These are phyloP conservation scores for Bombus consobrinus DNA, from an alignment of 1,140 invertebrate genomes.

Conservation along the genomic window DNA sequence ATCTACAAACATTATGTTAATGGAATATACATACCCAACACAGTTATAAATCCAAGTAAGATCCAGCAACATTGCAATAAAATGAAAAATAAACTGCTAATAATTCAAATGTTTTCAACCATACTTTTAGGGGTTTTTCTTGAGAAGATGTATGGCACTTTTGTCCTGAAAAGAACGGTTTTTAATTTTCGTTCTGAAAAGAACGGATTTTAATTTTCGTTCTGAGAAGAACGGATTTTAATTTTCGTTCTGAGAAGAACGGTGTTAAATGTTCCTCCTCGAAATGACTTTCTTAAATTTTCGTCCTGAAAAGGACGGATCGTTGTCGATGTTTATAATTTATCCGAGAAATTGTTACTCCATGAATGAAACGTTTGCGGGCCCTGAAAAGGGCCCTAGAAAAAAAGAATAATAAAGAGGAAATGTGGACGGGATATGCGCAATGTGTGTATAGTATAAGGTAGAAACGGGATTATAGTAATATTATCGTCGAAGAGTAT, in stretches of 20 bases:
- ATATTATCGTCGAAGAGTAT: constrained; percentile 25
- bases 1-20: not conserved
- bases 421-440: constrained; percentile 48
- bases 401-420: constrained; percentile 51
- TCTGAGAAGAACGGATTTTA: not conserved
- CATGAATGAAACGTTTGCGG: constrained; percentile 75
- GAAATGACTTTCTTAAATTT: too few species aligned
- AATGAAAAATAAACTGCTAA: not conserved
- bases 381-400: constrained; percentile 80
- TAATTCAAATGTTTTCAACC: constrained; percentile 1
- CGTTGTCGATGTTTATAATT: constrained; percentile 49
- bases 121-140: too few species aligned
- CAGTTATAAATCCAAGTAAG: not conserved
- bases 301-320: constrained; percentile 55
- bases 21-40: not conserved
- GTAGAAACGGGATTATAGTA: constrained; percentile 18
- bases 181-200: constrained; percentile 5
- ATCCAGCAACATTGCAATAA: not conserved
- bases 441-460: constrained; percentile 1
- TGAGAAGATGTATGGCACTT: not conserved
- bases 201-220: not conserved
- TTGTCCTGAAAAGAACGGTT: not conserved
- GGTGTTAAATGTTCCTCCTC: too few species aligned
- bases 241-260: not conserved
- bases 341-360: constrained; percentile 58